Base-by-base conservation (phyloP, 2,797 vertebrate species). In the Naso thynnoides region DNA sequence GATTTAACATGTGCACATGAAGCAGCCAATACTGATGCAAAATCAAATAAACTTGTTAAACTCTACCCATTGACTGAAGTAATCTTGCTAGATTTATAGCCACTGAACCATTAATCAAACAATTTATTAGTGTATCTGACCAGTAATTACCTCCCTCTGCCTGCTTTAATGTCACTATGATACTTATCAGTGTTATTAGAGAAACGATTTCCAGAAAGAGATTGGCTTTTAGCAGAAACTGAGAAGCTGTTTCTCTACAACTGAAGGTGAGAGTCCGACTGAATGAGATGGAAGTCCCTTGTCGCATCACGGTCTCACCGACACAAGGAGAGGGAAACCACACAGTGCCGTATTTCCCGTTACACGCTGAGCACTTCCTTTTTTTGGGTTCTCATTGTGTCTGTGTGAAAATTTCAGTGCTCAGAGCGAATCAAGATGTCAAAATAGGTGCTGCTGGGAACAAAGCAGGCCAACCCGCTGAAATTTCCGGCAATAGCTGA, bases 351-450 rank as follows among this genome's bases (percentile, higher is more conserved):
- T 58, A 84, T 89, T 94, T 93, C 89, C 90, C 63, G 88, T 92
- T 79, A 92, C 82, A 86, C 84, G 83, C 78, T 4, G 48, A 84
- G 66, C 68, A 91, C 92, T 94, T 94, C 94, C 92, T 91, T 87
- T 89, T 89, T 87, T 44, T 47, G 48, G 62, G 23, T 63, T 68
- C 62, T 76, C 60, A 61, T 57, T 71, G 79, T 78, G 79, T 78
- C 45, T 73, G 70, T 73, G 82, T 71, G 73, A 78, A 57, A 45
- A 66, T 81, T 82, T 79, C 68, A 78, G 73, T 90, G 62, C 8
- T 8, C 19, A 58, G 54, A 26, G 64, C 52, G 6, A 36, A 71
- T 82, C 68, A 70, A 23, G 1, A 3, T 7, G 9, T 52, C 19
- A 72, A 86, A 84, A 86, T 66, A 81, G 53, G 69, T 48, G 31